Conservation (phyloP, 2,797 vertebrate genomes). For the Catostomus latipinnis region DNA sequence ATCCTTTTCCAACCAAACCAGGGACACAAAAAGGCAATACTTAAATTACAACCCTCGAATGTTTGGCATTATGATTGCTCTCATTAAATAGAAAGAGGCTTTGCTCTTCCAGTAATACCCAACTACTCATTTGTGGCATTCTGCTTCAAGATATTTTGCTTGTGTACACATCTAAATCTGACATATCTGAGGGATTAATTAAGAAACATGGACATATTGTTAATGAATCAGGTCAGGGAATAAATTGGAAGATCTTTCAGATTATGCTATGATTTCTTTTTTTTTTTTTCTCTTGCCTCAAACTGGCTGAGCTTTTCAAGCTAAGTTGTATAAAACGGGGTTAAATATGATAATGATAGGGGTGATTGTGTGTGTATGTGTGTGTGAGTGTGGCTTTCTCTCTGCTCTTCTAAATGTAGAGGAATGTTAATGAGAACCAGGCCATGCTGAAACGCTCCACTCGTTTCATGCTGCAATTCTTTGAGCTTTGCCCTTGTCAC, state of each 20-base stretch:
- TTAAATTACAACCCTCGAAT: not conserved
- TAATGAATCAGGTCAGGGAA: slow-evolving; percentile 71
- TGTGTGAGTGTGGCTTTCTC: slow-evolving; percentile 3
- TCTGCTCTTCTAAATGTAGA: slow-evolving; percentile 42
- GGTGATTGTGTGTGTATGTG: slow-evolving; percentile 5
- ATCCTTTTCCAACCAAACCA: slow-evolving; percentile 20
- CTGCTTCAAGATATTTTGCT: slow-evolving; percentile 63
- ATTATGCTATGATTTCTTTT: slow-evolving; percentile 63
- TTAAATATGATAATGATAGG: slow-evolving; percentile 50
- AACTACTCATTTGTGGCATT: slow-evolving; percentile 59
- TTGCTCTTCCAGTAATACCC: slow-evolving; percentile 49
- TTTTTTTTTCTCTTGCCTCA: not conserved
- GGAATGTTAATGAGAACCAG: slow-evolving; percentile 65
- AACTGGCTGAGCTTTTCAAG: slow-evolving; percentile 30
- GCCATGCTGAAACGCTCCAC: slow-evolving; percentile 36
- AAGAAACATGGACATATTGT: slow-evolving; percentile 67
- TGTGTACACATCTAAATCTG: slow-evolving; percentile 69
- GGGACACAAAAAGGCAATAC: not conserved
- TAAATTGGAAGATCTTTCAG: slow-evolving; percentile 71
- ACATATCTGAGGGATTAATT: slow-evolving; percentile 76
- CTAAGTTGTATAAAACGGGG: slow-evolving; percentile 57
- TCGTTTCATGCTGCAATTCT: slow-evolving; percentile 45
- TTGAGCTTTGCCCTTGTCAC: slow-evolving; percentile 48
- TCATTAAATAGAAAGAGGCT: slow-evolving; percentile 42
- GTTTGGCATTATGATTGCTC: slow-evolving; percentile 36